Evolutionary conservation across 2,113 vertebrate genomes (phyloP), one percentile per base, ranked within the genome.

Genomic region (Hymenochirus boettgeri): DNA sequence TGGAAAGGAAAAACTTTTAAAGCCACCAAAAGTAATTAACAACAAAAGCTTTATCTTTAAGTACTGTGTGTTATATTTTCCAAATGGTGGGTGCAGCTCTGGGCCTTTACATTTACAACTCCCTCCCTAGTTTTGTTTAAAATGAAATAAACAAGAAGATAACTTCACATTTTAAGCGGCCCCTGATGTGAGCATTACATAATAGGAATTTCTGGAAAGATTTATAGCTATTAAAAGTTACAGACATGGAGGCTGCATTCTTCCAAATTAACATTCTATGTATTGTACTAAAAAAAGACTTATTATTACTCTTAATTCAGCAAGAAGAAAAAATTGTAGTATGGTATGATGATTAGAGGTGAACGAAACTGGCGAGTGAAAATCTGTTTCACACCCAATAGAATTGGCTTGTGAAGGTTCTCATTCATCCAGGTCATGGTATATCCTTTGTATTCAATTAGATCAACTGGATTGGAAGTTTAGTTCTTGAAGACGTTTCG

Each of bases 71-170:
- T 37, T 19, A 37, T 9, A 1, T 13, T 26, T 59, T 59, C 37
- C 25, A 48, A 9, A 60, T 47, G 17, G 12, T 31, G n/a, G 15
- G 7, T 35, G 31, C 10, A 18, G 26, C 25, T 24, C 7, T 19
- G 25, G 42, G 42, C 42, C 15, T 29, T 18, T n/a, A n/a, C n/a
- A n/a, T 29, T 9, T 60, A 60, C 19, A 12, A 4, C 50, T 17
- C 50, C 15, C 15, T 35, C 33, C 33, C 2, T 15, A 11, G 19
- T 17, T 23, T 7, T 50, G 26, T 33, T 50, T 50, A 51, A 27
- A 50, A 9, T 50, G 59, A 50, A 33, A 61, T 51, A 61, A 61
- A 61, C 26, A 47, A 61, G 39, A n/a, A 60, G 27, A 23, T 35
- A 27, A 35, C 18, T 31, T 60, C 46, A 21, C 11, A 31, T 27